Base-by-base conservation (phyloP, 2,113 vertebrate species). In the Acinonyx jubatus region DNA sequence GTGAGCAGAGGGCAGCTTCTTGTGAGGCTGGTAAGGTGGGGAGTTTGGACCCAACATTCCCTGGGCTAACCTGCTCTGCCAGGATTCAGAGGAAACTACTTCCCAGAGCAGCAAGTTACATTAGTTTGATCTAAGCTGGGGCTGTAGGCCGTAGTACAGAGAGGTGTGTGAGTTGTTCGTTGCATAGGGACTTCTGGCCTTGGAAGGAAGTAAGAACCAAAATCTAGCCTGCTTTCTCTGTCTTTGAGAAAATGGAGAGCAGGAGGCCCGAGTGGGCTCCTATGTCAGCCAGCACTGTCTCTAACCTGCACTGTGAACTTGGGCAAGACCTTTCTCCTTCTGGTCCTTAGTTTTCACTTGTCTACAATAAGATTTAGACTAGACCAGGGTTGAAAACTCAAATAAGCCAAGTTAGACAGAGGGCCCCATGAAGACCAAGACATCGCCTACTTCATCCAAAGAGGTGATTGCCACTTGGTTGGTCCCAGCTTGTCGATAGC, bases 1-100 rank as follows among this genome's bases (percentile, higher is more conserved):
- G 99, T 99, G 96, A 99, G 99, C 84, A 85, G 79, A 55, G 79
- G 65, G 65, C 19, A 66, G 3, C 87, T 86, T 1, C 76, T 93
- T 74, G 5, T 2, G 61, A 71, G 61, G 63, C 71, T 90, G 13
- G 19, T 83, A 48, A 71, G 71, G 91, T 91, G 89, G 61, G 76
- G 31, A 36, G 14, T 90, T 90, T 69, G 93, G n/a, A 52, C 57
- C 66, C 79, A 45, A 33, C 11, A 2, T 91, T 61, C 38, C 29
- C 11, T 95, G 92, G 57, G 52, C 36, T 71, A 36, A 31, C 45
- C 61, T 84, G 36, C 41, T 92, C 8, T 52, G 31, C 36, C n/a
- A 89, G 33, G 41, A 95, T 84, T 89, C 57, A 36, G 25, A 91
- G 41, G 36, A 93, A 91, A 74, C 45, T 25, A 11, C 68, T 90